Conservation (phyloP, 2,888 invertebrate species). For the Leucoptera coffeella region DNA sequence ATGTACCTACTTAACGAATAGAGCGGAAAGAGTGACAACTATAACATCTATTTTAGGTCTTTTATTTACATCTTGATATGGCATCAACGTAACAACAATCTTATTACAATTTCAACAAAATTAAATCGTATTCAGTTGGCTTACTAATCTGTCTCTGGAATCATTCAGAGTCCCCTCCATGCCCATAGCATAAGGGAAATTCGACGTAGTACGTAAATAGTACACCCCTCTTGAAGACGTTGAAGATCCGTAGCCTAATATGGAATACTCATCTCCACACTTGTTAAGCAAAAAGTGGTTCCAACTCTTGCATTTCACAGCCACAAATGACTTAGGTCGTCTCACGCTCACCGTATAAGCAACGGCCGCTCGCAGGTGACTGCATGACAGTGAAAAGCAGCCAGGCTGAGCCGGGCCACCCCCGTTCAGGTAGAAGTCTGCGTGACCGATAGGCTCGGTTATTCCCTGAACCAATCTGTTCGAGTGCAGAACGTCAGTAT, state of each 20-base stretch:
- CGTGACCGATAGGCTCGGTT: conserved; percentile 58
- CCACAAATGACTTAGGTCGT: conserved; percentile 31
- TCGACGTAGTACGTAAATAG: conserved; percentile 29
- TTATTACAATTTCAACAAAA: no score
- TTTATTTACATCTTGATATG: no score
- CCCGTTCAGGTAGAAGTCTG: conserved; percentile 69
- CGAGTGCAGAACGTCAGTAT: conserved; percentile 40
- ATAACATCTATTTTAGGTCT: no score
- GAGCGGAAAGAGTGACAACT: no score
- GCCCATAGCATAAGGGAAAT: conserved; percentile 30
- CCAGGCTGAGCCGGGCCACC: conserved; percentile 67
- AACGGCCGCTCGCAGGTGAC: conserved; percentile 37
- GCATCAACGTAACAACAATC: no score
- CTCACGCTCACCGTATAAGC: conserved; percentile 34
- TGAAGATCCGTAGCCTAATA: conserved; percentile 41
- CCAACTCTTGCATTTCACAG: conserved; percentile 28
- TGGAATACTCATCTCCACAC: conserved; percentile 26
- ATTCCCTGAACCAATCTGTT: conserved; percentile 41
- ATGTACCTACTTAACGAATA: no score
- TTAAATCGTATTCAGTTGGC: no score
- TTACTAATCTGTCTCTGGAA: no score
- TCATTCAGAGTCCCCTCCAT: conserved; percentile 34
- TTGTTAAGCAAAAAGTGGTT: conserved; percentile 24
- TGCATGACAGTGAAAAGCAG: conserved; percentile 49
- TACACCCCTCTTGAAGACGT: conserved; percentile 29